A percentile compares a stretch with the other conserved stretches of the same genome.
These are phyloP conservation scores for Trinorchestia longiramus DNA, from an alignment of 1,140 invertebrate species.

Conservation along the genomic window DNA sequence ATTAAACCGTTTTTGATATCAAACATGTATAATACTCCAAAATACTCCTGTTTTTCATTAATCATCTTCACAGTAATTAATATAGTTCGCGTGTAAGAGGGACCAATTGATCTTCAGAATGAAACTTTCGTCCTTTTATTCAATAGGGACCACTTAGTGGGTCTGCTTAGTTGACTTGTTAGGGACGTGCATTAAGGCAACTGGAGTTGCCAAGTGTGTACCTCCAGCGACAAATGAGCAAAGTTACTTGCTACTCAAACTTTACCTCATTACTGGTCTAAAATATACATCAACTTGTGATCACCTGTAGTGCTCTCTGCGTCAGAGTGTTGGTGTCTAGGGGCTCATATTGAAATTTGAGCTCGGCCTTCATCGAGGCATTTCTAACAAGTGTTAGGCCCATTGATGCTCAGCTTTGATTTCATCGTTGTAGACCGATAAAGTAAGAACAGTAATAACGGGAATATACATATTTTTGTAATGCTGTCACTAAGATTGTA, in stretches of 20 bases:
- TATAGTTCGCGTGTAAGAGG: background rate
- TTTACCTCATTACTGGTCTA: constrained; percentile 8
- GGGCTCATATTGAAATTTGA: background rate
- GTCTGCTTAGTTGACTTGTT: constrained; percentile 16
- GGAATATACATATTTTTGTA: background rate
- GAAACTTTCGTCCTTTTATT: background rate
- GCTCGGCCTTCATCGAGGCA: background rate
- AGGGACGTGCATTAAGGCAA: constrained; percentile 17
- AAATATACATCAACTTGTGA: constrained; percentile 1
- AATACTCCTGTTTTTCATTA: background rate
- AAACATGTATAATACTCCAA: background rate
- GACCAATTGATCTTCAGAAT: background rate
- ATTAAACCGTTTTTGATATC: background rate
- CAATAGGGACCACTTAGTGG: constrained; percentile 3
- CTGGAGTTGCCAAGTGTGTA: constrained; percentile 38
- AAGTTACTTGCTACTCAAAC: background rate
- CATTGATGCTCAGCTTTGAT: background rate
- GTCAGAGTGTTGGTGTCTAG: background rate
- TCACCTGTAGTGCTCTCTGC: background rate
- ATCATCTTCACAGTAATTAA: background rate
- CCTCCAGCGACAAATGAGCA: constrained; percentile 10
- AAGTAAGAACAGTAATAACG: background rate
- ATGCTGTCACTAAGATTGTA: background rate
- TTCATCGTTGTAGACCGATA: background rate
- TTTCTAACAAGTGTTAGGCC: background rate